Conservation (phyloP, 2,797 vertebrate genomes). For the Apodemus agrarius region DNA sequence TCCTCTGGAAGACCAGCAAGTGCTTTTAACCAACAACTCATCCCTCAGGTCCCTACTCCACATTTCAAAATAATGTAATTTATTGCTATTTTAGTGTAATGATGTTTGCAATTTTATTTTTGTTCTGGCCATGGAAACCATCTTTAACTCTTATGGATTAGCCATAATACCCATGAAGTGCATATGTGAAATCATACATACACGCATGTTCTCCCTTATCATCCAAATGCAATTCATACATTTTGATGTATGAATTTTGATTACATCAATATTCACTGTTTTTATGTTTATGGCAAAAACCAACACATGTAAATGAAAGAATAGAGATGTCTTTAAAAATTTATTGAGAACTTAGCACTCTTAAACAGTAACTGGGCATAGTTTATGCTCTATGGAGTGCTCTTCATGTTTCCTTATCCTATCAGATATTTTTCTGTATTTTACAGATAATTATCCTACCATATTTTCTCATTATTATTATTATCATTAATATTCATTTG, state of each 20-base stretch:
- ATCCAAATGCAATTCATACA: not conserved
- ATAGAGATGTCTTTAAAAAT: not conserved
- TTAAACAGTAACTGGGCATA: not conserved
- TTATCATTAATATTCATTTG: not conserved
- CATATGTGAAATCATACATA: not conserved
- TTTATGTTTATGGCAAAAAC: conserved; percentile 20
- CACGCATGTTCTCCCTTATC: not conserved
- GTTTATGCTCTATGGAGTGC: not conserved
- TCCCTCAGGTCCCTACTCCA: not conserved
- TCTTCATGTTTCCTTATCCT: not conserved
- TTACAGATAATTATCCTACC: not conserved
- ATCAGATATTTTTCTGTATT: not conserved
- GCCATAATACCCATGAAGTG: not conserved
- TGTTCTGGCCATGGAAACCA: not conserved
- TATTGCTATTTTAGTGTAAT: conserved; percentile 9
- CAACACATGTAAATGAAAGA: not conserved
- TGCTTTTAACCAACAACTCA: not conserved
- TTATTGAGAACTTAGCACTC: conserved; percentile 13
- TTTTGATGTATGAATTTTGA: no score
- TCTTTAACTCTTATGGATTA: not conserved
- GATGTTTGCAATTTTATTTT: not conserved
- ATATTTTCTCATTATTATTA: not conserved
- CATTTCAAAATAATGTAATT: conserved; percentile 22
- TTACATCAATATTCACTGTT: conserved; percentile 14
- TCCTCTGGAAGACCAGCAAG: not conserved